phyloP scores from a whole-genome alignment of 2,113 vertebrate genomes.

The Gymnobelideus leadbeateri region DNA sequence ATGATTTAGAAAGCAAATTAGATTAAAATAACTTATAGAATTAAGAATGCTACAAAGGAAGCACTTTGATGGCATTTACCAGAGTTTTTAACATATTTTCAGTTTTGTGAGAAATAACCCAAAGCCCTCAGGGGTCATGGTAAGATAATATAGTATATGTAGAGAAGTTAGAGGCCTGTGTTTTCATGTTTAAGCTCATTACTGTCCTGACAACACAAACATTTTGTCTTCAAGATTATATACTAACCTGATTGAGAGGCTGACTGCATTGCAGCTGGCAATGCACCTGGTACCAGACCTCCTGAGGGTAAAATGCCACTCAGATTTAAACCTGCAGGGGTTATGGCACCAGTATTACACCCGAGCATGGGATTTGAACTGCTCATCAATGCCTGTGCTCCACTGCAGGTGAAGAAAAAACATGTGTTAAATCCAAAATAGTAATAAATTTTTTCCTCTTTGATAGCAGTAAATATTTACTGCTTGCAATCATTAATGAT shows the following conservation, averaged over 20 bases:
- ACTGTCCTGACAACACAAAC: constrained; percentile 14
- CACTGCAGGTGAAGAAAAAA: constrained; percentile 88
- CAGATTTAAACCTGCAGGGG: constrained; percentile 91
- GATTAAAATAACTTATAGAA: background rate
- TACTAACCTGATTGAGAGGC: constrained; percentile 93
- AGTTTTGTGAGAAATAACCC: background rate
- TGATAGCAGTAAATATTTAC: background rate
- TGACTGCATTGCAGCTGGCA: constrained; percentile 92
- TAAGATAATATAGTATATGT: background rate
- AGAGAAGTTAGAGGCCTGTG: constrained; percentile 23
- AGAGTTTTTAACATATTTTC: background rate
- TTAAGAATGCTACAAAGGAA: constrained; percentile 47
- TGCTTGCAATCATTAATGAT: background rate
- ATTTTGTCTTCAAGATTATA: constrained; percentile 44
- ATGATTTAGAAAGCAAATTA: constrained; percentile 12
- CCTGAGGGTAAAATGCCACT: constrained; percentile 94
- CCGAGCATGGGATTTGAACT: constrained; percentile 94
- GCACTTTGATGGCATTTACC: constrained; percentile 12
- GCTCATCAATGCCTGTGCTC: constrained; percentile 95
- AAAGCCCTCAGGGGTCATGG: background rate
- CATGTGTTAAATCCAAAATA: constrained; percentile 76
- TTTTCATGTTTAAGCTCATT: background rate
- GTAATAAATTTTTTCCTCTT: constrained; percentile 5
- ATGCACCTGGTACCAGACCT: constrained; percentile 89
- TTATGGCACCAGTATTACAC: constrained; percentile 88